Evolutionary conservation across 2,113 vertebrate species (phyloP).

Genomic region (Balaeniceps rex): DNA sequence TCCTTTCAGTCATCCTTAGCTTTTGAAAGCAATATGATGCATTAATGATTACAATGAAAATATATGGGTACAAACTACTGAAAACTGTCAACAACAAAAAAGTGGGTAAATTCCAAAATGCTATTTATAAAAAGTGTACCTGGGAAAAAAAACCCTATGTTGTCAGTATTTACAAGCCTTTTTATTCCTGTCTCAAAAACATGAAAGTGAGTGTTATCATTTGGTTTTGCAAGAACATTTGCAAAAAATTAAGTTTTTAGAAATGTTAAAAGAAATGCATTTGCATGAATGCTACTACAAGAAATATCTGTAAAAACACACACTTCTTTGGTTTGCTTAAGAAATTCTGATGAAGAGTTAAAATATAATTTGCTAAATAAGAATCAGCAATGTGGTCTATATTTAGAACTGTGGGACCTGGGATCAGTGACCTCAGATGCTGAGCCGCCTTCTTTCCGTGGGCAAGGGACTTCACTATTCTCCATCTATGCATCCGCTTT

Average conservation of each 20-base stretch:
- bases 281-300: background rate
- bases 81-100: background rate
- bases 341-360: slow-evolving; percentile 13
- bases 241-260: background rate
- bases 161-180: background rate
- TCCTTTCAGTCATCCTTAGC: background rate
- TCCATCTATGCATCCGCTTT: background rate
- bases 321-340: background rate
- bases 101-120: background rate
- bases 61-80: background rate
- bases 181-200: background rate
- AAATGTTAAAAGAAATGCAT: background rate
- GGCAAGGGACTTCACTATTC: background rate
- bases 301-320: background rate
- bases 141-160: background rate
- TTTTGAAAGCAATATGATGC: background rate
- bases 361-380: background rate
- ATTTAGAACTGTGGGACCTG: background rate
- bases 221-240: background rate
- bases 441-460: background rate
- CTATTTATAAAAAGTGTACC: background rate
- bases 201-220: background rate
- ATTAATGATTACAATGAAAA: background rate
- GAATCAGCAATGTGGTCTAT: background rate
- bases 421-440: background rate